Conservation (phyloP, 2,797 vertebrate species). For the Ptychobarbus kaznakovi region DNA sequence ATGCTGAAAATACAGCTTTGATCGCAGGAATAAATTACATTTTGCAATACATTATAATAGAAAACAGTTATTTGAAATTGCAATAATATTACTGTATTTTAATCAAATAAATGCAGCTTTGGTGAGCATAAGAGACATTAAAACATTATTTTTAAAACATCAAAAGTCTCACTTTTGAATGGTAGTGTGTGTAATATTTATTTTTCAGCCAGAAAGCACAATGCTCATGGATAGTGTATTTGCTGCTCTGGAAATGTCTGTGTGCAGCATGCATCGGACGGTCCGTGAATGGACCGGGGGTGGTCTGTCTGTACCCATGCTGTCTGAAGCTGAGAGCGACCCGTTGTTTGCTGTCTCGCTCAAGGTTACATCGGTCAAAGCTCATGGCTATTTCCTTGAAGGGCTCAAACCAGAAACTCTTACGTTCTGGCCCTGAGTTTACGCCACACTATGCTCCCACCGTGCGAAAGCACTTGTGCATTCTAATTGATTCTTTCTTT, state of each 20-base stretch:
- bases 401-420: background rate
- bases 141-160: background rate
- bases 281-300: background rate
- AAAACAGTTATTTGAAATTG: background rate
- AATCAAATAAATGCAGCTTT: background rate
- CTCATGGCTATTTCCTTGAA: background rate
- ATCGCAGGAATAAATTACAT: background rate
- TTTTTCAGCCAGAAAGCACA: background rate
- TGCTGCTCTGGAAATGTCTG: background rate
- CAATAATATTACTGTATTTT: background rate
- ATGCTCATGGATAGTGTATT: background rate
- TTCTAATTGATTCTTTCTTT: background rate
- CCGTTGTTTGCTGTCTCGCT: background rate
- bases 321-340: background rate
- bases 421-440: conserved; percentile 4
- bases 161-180: background rate
- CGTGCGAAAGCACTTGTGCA: conserved; percentile 2
- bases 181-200: background rate
- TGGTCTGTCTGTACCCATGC: background rate
- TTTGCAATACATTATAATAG: background rate
- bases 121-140: background rate
- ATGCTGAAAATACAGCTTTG: background rate
- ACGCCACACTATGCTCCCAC: background rate
- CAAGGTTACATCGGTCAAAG: background rate
- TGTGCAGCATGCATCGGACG: background rate